Conservation (phyloP, 1,140 invertebrate genomes). For the Drosophila kepulauana region DNA sequence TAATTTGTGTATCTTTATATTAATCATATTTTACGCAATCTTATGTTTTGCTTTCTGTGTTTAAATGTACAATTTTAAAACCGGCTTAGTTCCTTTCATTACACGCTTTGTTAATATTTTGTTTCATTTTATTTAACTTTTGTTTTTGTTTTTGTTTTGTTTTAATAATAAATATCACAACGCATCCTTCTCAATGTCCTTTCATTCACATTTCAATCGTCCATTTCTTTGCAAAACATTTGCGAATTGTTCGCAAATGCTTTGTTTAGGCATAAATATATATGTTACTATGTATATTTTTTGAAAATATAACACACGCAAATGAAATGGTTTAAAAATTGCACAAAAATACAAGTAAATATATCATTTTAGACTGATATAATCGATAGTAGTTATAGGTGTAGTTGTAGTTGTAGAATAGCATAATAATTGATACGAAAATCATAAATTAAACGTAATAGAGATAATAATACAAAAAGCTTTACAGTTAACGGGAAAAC, state of each 20-base stretch:
- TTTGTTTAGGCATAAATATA: slow-evolving; percentile 52
- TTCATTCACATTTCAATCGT: slow-evolving; percentile 27
- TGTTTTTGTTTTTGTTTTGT: slow-evolving; percentile 56
- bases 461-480: slow-evolving; percentile 82
- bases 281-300: slow-evolving; percentile 63
- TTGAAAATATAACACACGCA: slow-evolving; percentile 76
- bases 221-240: slow-evolving; percentile 27
- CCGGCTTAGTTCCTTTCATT: slow-evolving; percentile 81
- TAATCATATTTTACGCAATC: slow-evolving; percentile 32
- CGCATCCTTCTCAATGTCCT: slow-evolving; percentile 66
- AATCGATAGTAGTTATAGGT: not conserved
- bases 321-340: slow-evolving; percentile 79
- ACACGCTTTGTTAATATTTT: slow-evolving; percentile 59
- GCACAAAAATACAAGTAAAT: slow-evolving; percentile 74
- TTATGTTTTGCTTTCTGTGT: slow-evolving; percentile 17
- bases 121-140: slow-evolving; percentile 47
- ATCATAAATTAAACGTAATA: slow-evolving; percentile 82
- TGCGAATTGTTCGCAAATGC: slow-evolving; percentile 28
- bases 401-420: not conserved
- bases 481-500: slow-evolving; percentile 54
- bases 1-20: slow-evolving; percentile 1
- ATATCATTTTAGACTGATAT: slow-evolving; percentile 28
- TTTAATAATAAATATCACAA: slow-evolving; percentile 84
- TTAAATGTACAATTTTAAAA: slow-evolving; percentile 83
- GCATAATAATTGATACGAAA: slow-evolving; percentile 47